Conservation (phyloP, 1,140 invertebrate species). For the Meloidogyne floridensis region DNA sequence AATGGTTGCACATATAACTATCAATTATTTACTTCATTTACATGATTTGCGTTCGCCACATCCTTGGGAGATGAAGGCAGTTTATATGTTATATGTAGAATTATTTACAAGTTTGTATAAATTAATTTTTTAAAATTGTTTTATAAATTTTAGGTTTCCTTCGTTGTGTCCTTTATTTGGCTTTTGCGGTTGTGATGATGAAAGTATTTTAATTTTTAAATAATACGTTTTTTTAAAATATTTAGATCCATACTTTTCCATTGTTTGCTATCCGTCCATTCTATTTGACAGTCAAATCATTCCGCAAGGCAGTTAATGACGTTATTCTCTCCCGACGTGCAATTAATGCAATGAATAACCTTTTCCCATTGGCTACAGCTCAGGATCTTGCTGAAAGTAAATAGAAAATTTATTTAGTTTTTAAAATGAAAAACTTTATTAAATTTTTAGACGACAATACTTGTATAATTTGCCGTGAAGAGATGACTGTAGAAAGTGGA, state of each 20-base stretch:
- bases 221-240: too few species aligned
- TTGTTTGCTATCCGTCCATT: conserved; percentile 97
- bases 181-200: conserved; percentile 96
- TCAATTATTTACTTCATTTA: conserved; percentile 77
- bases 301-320: conserved; percentile 96
- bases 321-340: conserved; percentile 89
- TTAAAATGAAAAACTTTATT: conserved; percentile 18
- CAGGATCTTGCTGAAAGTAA: conserved; percentile 73
- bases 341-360: conserved; percentile 69
- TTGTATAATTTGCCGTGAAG: conserved; percentile 96
- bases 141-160: conserved; percentile 69
- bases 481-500: conserved; percentile 74
- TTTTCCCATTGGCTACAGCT: conserved; percentile 86
- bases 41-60: conserved; percentile 78
- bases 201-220: conserved; percentile 17
- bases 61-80: conserved; percentile 98
- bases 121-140: conserved; percentile 3
- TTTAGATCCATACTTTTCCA: conserved; percentile 89
- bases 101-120: conserved; percentile 83
- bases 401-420: conserved; percentile 32
- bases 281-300: conserved; percentile 95
- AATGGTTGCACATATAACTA: conserved; percentile 85
- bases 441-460: conserved; percentile 83
- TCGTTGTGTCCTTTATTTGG: conserved; percentile 86
- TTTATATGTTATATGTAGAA: conserved; percentile 93